These are phyloP conservation scores for Nestor notabilis DNA, from an alignment of 2,113 vertebrate genomes.

Conservation along the genomic window DNA sequence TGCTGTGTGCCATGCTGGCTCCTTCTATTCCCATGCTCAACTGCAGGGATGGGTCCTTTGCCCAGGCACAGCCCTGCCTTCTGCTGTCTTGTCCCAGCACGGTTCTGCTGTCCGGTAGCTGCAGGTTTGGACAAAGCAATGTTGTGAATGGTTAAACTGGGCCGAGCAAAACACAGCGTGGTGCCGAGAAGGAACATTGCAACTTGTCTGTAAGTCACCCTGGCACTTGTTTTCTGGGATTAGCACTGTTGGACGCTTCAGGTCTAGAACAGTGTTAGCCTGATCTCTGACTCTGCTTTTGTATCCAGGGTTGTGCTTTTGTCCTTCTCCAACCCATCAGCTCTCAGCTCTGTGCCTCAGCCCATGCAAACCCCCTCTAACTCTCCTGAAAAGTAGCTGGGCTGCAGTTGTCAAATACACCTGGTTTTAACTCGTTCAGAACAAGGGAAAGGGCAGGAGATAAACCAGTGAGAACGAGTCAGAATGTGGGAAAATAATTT, in stretches of 20 bases:
- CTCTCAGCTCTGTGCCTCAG: neutral
- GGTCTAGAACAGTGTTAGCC: neutral
- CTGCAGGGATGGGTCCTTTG: neutral
- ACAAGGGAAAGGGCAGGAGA: neutral
- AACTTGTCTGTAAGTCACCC: neutral
- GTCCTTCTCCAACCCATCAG: neutral
- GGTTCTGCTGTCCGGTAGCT: neutral
- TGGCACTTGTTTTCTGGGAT: neutral
- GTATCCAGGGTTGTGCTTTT: neutral
- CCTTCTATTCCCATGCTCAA: neutral
- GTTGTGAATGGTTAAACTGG: neutral
- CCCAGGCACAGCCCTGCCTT: neutral
- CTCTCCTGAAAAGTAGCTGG: neutral
- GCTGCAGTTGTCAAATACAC: neutral
- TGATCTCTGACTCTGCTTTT: neutral
- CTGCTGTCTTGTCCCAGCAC: neutral
- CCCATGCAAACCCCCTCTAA: neutral
- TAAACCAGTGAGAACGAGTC: neutral
- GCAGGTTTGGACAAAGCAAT: neutral
- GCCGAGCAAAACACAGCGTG: fast-evolving
- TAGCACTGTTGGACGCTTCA: neutral
- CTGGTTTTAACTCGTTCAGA: neutral
- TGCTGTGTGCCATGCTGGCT: fast-evolving
- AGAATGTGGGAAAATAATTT: neutral
- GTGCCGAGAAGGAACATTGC: neutral